These are phyloP conservation scores for Nemapogon koenigi DNA, from an alignment of 2,888 invertebrate genomes.

Conservation along the genomic window DNA sequence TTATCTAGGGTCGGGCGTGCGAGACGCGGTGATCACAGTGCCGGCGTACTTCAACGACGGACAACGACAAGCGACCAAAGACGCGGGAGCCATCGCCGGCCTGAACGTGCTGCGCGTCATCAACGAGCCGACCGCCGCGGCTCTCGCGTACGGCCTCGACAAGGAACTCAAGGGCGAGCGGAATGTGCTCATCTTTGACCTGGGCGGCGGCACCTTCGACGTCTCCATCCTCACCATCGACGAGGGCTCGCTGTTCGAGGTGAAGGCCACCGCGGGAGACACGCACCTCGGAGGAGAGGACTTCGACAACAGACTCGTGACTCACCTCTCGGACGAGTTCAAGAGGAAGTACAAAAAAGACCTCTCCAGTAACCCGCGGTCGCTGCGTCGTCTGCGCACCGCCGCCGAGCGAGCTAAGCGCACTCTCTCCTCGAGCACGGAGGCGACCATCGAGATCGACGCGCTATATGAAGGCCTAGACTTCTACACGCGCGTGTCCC, in stretches of 20 bases:
- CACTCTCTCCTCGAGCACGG: slow-evolving; percentile 77
- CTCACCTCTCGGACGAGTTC: slow-evolving; percentile 53
- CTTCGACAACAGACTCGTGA: not conserved
- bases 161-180: slow-evolving; percentile 70
- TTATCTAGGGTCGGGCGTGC: slow-evolving; percentile 69
- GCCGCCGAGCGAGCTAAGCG: slow-evolving; percentile 81
- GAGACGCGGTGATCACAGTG: slow-evolving; percentile 81
- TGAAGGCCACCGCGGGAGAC: slow-evolving; percentile 82
- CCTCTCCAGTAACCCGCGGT: slow-evolving; percentile 68
- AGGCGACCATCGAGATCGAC: slow-evolving; percentile 78
- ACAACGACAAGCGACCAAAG: slow-evolving; percentile 80
- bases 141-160: slow-evolving; percentile 74
- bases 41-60: slow-evolving; percentile 82
- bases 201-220: slow-evolving; percentile 77
- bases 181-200: slow-evolving; percentile 70
- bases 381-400: slow-evolving; percentile 74
- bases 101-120: slow-evolving; percentile 83
- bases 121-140: slow-evolving; percentile 82
- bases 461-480: slow-evolving; percentile 76
- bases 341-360: slow-evolving; percentile 75
- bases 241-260: slow-evolving; percentile 77
- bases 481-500: slow-evolving; percentile 71
- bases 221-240: slow-evolving; percentile 85
- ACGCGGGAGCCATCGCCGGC: slow-evolving; percentile 79
- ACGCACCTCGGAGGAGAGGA: not conserved